Evolutionary conservation across 2,113 vertebrate species (phyloP).

Genomic region (Edolisoma coerulescens): DNA sequence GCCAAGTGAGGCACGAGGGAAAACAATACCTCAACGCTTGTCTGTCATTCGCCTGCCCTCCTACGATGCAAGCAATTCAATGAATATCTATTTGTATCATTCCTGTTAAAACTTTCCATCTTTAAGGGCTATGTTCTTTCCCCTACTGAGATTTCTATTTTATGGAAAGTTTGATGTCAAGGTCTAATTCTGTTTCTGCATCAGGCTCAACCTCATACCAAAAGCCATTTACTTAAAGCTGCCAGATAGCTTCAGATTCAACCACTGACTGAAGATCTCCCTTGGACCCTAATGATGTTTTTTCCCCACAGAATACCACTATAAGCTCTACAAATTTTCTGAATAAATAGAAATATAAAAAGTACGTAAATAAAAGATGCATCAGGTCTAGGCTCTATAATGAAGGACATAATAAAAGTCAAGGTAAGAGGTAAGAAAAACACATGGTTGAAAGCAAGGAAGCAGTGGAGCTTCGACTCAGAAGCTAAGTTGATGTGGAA

Average conservation of each 20-base stretch:
- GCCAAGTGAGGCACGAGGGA: neutral
- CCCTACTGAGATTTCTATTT: neutral
- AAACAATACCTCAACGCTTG: slow-evolving; percentile 13
- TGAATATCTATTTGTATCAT: neutral
- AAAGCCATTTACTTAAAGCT: neutral
- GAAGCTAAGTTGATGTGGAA: neutral
- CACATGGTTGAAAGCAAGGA: neutral
- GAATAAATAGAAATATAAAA: neutral
- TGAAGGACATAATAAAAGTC: neutral
- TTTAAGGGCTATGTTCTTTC: neutral
- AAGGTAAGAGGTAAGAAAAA: neutral
- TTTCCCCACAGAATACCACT: neutral
- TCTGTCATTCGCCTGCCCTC: slow-evolving; percentile 2
- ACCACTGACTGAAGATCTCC: neutral
- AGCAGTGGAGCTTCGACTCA: neutral
- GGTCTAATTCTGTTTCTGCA: neutral
- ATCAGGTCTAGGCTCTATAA: neutral
- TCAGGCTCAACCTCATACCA: neutral
- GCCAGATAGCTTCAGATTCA: neutral
- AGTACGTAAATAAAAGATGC: neutral
- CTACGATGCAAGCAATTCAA: neutral
- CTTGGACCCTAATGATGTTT: neutral
- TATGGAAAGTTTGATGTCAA: neutral
- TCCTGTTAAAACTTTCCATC: neutral
- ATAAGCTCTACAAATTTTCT: neutral